A percentile compares a stretch with the other conserved stretches of the same genome.
These are phyloP conservation scores for Ctenomys sociabilis DNA, from an alignment of 2,113 vertebrate species.

Conservation along the genomic window DNA sequence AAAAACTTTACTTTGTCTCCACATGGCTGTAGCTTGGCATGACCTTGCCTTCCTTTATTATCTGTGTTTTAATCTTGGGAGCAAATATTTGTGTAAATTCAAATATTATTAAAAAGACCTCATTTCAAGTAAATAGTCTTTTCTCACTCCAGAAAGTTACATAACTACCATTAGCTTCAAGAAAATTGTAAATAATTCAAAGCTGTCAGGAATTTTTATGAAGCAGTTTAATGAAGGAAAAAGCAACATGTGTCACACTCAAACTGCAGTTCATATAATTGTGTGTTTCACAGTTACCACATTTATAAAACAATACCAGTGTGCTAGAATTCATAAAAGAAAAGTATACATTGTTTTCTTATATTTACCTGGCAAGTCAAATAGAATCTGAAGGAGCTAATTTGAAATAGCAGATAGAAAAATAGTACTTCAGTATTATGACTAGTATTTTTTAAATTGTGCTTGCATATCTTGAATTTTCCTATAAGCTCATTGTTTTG, in stretches of 20 bases:
- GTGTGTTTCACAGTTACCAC: background rate
- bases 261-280: background rate
- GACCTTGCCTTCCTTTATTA: constrained; percentile 83
- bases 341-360: background rate
- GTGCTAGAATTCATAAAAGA: background rate
- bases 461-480: background rate
- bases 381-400: background rate
- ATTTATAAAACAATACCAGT: background rate
- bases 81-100: constrained; percentile 80
- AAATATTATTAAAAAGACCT: constrained; percentile 8
- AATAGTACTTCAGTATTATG: background rate
- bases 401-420: background rate
- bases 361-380: constrained; percentile 4
- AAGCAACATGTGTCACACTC: background rate
- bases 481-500: constrained; percentile 21
- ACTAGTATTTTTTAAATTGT: background rate
- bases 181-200: constrained; percentile 32
- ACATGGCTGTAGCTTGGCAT: constrained; percentile 85
- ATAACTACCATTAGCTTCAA: constrained; percentile 18
- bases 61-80: constrained; percentile 85
- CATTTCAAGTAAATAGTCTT: constrained; percentile 17
- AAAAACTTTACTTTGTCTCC: constrained; percentile 86
- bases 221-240: background rate
- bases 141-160: background rate
- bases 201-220: constrained; percentile 49